These are phyloP conservation scores for Drosophila pseudoobscura DNA, from an alignment of 1,140 invertebrate genomes.

Conservation along the genomic window DNA sequence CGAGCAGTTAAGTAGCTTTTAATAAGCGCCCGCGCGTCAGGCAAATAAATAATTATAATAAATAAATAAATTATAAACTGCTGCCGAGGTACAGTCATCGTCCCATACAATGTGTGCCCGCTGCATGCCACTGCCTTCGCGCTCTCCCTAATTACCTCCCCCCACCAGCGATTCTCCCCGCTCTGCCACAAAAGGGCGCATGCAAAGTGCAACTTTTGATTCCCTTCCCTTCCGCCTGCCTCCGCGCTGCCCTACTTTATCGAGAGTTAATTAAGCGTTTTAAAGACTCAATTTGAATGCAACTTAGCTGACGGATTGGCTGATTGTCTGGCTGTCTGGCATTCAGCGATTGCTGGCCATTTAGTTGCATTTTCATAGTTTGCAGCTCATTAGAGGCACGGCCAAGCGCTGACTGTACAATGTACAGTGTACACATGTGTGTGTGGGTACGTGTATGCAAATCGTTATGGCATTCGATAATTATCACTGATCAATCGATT, in stretches of 20 bases:
- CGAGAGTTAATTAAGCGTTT: slow-evolving; percentile 42
- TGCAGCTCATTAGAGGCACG: slow-evolving; percentile 26
- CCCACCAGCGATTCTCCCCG: neutral
- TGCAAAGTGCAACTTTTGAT: slow-evolving; percentile 49
- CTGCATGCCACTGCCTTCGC: slow-evolving; percentile 3
- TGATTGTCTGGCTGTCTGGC: slow-evolving; percentile 8
- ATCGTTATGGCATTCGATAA: slow-evolving; percentile 54
- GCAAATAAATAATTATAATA: slow-evolving; percentile 81
- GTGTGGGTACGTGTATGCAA: slow-evolving; percentile 57
- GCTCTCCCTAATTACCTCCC: slow-evolving; percentile 42
- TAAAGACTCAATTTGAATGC: slow-evolving; percentile 74
- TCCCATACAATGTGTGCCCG: slow-evolving; percentile 24
- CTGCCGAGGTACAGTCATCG: slow-evolving; percentile 30
- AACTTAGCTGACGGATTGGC: slow-evolving; percentile 41
- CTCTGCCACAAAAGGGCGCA: slow-evolving; percentile 30
- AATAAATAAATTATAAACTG: slow-evolving; percentile 68
- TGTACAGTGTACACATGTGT: neutral
- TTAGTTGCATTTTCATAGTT: slow-evolving; percentile 26
- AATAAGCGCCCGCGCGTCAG: slow-evolving; percentile 64
- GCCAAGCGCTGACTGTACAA: neutral
- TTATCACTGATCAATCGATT: slow-evolving; percentile 45
- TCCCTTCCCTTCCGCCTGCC: neutral
- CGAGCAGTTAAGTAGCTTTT: slow-evolving; percentile 68
- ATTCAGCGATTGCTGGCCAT: slow-evolving; percentile 12
- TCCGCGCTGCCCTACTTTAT: slow-evolving; percentile 36